Percentiles rank a stretch among this genome's conserved stretches.
These are phyloP conservation scores for Platysternon megacephalum DNA, from an alignment of 2,113 vertebrate species.

Conservation along the genomic window DNA sequence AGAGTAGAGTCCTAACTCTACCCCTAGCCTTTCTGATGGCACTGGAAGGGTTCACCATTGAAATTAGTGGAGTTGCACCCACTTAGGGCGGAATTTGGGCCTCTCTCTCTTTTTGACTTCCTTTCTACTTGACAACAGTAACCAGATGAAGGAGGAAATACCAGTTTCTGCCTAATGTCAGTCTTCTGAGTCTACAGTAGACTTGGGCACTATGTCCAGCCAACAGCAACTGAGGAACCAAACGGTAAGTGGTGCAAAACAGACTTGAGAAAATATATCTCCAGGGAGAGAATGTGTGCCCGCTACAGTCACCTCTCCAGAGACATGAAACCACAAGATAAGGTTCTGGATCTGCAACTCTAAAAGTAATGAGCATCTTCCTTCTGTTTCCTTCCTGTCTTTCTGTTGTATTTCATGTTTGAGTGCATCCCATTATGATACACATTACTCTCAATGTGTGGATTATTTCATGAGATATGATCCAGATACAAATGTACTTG, in stretches of 20 bases:
- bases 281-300: neutral
- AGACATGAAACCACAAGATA: constrained; percentile 31
- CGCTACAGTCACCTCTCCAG: neutral
- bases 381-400: constrained; percentile 59
- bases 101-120: neutral
- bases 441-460: neutral
- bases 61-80: neutral
- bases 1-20: neutral
- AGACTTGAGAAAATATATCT: neutral
- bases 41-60: neutral
- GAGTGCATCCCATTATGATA: constrained; percentile 22
- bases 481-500: neutral
- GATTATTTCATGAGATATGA: neutral
- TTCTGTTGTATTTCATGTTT: neutral
- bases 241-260: neutral
- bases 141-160: neutral
- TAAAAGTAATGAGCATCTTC: constrained; percentile 43
- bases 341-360: constrained; percentile 1
- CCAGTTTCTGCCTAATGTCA: neutral
- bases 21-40: neutral
- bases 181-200: neutral
- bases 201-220: neutral
- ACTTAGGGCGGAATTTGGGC: neutral
- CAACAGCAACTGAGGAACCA: neutral
- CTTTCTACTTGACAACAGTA: neutral